Percentiles rank a stretch among this genome's conserved stretches.
phyloP scores from a whole-genome alignment of 2,888 invertebrate genomes.

The Dynastes tityus region DNA sequence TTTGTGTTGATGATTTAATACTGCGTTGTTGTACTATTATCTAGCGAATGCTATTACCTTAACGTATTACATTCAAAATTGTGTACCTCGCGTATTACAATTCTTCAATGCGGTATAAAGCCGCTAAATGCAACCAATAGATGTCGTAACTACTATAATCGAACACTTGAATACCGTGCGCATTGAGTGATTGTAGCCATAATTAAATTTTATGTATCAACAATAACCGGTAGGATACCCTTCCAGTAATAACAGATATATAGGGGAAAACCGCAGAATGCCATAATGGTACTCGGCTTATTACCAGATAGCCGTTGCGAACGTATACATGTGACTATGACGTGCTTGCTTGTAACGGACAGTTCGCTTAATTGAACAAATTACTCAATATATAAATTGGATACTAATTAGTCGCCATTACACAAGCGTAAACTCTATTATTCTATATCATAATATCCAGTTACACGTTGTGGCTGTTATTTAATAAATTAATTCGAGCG shows the following conservation, averaged over 20 bases:
- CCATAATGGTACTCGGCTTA: constrained; percentile 28
- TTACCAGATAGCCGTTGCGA: constrained; percentile 39
- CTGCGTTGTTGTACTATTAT: too few relatives aligned
- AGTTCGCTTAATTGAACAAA: constrained; percentile 50
- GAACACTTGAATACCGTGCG: constrained; percentile 7
- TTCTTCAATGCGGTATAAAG: not conserved
- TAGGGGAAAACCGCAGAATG: constrained; percentile 46
- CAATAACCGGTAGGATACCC: constrained; percentile 17
- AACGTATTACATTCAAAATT: constrained; percentile 5
- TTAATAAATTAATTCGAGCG: constrained; percentile 11
- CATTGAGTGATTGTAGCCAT: constrained; percentile 30
- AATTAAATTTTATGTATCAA: constrained; percentile 45
- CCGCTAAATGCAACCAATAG: not conserved
- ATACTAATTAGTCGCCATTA: constrained; percentile 48
- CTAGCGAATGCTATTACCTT: not conserved
- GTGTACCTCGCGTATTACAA: not conserved
- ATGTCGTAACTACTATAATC: constrained; percentile 11
- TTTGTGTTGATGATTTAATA: too few relatives aligned
- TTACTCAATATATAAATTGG: constrained; percentile 48
- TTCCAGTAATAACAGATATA: constrained; percentile 32
- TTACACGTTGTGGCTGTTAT: not conserved
- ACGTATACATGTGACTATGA: constrained; percentile 39
- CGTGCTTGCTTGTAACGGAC: constrained; percentile 49
- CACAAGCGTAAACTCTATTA: constrained; percentile 17
- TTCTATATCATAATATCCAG: constrained; percentile 22